Conservation (phyloP, 2,113 vertebrate species). For the Tragelaphus buxtoni region DNA sequence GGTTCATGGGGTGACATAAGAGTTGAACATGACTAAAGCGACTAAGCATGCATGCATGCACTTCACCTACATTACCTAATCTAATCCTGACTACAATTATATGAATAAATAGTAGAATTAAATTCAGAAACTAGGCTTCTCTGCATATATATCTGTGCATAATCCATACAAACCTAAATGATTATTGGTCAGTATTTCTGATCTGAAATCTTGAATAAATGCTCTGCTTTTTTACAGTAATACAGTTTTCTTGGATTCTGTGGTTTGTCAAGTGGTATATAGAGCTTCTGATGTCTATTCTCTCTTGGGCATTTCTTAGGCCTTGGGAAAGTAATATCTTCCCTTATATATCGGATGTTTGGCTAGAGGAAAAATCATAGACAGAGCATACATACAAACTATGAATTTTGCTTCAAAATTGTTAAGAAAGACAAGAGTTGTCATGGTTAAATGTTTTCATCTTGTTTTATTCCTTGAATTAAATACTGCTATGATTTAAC, state of each 20-base stretch:
- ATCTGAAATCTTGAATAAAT: not conserved
- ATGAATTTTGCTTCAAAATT: constrained; percentile 26
- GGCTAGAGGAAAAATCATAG: not conserved
- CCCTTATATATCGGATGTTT: not conserved
- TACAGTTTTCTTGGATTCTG: not conserved
- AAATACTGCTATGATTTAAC: not conserved
- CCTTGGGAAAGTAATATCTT: not conserved
- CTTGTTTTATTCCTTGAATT: not conserved
- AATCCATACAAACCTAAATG: not conserved
- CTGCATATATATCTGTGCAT: not conserved
- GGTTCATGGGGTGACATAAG: not conserved
- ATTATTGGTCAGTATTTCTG: not conserved
- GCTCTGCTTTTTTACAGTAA: not conserved
- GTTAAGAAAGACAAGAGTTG: not conserved
- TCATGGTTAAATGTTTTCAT: not conserved
- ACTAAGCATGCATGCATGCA: not conserved
- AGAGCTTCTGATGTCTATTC: not conserved
- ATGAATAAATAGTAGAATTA: not conserved
- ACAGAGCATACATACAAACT: not conserved
- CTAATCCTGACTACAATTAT: not conserved
- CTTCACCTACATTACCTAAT: not conserved
- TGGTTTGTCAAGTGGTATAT: not conserved
- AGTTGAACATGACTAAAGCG: not conserved
- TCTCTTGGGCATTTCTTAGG: not conserved
- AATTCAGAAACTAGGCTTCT: not conserved